Conservation (phyloP, 2,113 vertebrate species). For the Circaetus cinerascens region DNA sequence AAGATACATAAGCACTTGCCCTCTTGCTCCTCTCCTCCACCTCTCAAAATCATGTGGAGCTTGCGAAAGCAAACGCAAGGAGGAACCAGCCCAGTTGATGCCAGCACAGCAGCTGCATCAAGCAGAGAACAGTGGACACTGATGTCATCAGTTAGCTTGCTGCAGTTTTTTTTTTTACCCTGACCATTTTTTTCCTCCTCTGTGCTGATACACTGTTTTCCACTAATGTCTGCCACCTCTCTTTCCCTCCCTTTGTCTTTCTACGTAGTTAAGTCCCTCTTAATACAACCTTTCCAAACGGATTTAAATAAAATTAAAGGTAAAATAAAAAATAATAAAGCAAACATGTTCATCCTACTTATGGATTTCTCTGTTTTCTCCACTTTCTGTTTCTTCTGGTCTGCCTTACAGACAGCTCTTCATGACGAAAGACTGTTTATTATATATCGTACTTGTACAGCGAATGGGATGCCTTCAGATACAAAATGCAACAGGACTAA, state of each 20-base stretch:
- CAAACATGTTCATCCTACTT: neutral
- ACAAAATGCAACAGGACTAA: neutral
- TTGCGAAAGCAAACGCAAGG: neutral
- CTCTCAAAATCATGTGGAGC: neutral
- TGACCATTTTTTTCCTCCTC: neutral
- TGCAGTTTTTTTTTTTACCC: neutral
- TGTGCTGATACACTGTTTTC: neutral
- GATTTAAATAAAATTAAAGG: neutral
- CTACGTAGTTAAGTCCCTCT: neutral
- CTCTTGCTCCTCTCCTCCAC: neutral
- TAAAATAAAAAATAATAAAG: neutral
- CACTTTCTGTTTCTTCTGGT: neutral
- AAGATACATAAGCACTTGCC: neutral
- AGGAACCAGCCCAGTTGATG: neutral
- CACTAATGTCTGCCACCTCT: neutral
- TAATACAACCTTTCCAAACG: neutral
- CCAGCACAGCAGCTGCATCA: neutral
- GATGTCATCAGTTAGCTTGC: neutral
- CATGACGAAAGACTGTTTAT: neutral
- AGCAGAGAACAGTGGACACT: neutral
- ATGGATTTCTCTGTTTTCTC: neutral
- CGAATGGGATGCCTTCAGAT: neutral
- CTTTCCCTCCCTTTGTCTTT: neutral
- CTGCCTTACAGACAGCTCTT: neutral
- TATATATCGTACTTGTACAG: neutral